Base-by-base conservation (phyloP, 1,140 invertebrate species). In the Drosophila willistoni region DNA sequence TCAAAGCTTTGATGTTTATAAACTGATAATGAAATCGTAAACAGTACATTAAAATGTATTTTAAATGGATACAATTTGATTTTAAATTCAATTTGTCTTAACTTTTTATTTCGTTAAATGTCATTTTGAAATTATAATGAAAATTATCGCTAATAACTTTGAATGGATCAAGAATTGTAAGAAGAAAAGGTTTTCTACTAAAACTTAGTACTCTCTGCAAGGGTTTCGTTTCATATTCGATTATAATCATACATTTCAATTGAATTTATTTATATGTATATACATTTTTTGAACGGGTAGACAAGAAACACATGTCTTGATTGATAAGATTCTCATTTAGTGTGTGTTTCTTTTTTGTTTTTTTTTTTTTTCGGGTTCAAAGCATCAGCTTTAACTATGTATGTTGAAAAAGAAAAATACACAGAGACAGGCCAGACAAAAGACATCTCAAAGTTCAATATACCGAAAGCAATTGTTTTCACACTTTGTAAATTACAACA, bases 1-100 rank as follows among this genome's bases (percentile, higher is more conserved):
- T 25, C 3, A 25, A 62, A 74, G n/a, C 19, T 13, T 67, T 29
- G 47, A 13, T 64, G 51, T 39, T 75, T 74, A 75, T 75, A 39
- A 59, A 34, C 64, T 75, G 73, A 77, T 77, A 70, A 77, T 77
- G 36, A 64, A 55, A 55, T 60, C 65, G 55, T 77, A 69, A 76
- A 64, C 54, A 41, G 17, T 64, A 25, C 17, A 25, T 70, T 39
- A 34, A 39, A 60, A 60, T 22, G 57, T 29, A 60, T 10, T 36
- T 19, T 12, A 60, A 19, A 51, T 22, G 12, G 17, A 44, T 51
- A 19, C 10, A 22, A 22, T 10, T 47, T 47, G 7, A 17, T 17
- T 47, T 47, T 47, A 3, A 17, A 47, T 44, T 17, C 14, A 22
- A 22, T 12, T 51, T 51, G 44, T 51, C 29, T 29, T 7, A 19